These are phyloP conservation scores for Sinelater perroti DNA, from an alignment of 2,888 invertebrate species.

Conservation along the genomic window DNA sequence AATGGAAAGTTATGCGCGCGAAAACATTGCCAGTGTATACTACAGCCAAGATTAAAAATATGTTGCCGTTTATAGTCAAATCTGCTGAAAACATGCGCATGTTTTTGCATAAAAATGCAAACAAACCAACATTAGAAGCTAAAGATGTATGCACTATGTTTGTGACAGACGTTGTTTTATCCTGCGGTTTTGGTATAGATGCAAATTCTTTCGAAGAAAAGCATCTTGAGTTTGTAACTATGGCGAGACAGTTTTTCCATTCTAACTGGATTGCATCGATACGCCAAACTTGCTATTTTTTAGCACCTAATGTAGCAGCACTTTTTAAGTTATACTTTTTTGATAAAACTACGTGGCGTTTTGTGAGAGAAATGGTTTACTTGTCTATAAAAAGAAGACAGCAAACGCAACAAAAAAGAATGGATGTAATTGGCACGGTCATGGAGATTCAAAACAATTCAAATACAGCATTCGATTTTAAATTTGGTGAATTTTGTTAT, in stretches of 20 bases:
- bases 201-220: conserved; percentile 56
- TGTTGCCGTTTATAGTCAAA: conserved; percentile 60
- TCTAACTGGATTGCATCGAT: conserved; percentile 48
- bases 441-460: conserved; percentile 14
- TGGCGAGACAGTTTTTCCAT: conserved; percentile 52
- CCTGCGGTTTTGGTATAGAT: conserved; percentile 60
- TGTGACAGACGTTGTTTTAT: conserved; percentile 61
- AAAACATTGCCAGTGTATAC: conserved; percentile 65
- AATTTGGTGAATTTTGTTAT: conserved; percentile 13
- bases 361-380: conserved; percentile 51
- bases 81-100: conserved; percentile 50
- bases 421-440: conserved; percentile 55
- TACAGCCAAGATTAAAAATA: conserved; percentile 62
- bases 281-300: conserved; percentile 46
- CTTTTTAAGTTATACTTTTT: conserved; percentile 48
- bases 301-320: conserved; percentile 45
- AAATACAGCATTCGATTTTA: not conserved
- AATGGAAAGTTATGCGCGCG: conserved; percentile 63
- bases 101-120: conserved; percentile 55
- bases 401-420: conserved; percentile 42
- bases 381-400: conserved; percentile 48
- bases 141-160: conserved; percentile 57
- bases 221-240: conserved; percentile 55
- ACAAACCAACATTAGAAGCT: conserved; percentile 45
- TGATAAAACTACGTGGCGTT: conserved; percentile 43